Evolutionary conservation across 2,113 vertebrate species (phyloP), one percentile per base, ranked within the genome.

Genomic region (Panthera tigris): DNA sequence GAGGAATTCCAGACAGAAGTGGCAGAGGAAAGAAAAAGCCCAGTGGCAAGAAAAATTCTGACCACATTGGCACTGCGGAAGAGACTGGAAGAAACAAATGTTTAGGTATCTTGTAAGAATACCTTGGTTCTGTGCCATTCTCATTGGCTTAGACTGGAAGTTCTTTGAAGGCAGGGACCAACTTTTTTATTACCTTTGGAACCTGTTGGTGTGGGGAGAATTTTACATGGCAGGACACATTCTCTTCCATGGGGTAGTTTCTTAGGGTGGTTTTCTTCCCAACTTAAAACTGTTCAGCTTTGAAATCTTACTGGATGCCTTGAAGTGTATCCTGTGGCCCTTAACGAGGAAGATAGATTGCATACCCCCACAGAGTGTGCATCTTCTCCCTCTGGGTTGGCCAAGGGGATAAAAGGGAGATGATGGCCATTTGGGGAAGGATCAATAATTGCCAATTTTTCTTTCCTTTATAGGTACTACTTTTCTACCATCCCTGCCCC

Each of bases 361-460:
- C 3, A 10, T 50, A 50, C 31, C 25, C 33, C 78, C 71, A 14
- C 33, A 66, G 55, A 55, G 29, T 86, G 3, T 79, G 63, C 21
- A 81, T 90, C 66, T 33, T 39, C 3, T 45, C 23, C 16, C 39
- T 78, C 68, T 36, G 63, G 57, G 16, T 73, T 95, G 74, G 76
- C 66, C 71, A 61, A 95, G 31, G 11, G 52, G 71, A 57, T 39
- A 33, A 93, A 97, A 86, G 76, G 31, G 91, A 95, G 94, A 92
- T 80, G 74, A 61, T 29, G 25, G 19, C 89, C 57, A 55, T 81
- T 95, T 96, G 88, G 96, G 50, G 33, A 92, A 97, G 69, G 80
- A 89, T 91, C 48, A 74, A 76, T 95, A 82, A 66, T 96, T 48
- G 23, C 61, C 39, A 45, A 0, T 89, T 87, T 95, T 93, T 83